Evolutionary conservation across 2,797 vertebrate species (phyloP).

Genomic region (Graptemys geographica): DNA sequence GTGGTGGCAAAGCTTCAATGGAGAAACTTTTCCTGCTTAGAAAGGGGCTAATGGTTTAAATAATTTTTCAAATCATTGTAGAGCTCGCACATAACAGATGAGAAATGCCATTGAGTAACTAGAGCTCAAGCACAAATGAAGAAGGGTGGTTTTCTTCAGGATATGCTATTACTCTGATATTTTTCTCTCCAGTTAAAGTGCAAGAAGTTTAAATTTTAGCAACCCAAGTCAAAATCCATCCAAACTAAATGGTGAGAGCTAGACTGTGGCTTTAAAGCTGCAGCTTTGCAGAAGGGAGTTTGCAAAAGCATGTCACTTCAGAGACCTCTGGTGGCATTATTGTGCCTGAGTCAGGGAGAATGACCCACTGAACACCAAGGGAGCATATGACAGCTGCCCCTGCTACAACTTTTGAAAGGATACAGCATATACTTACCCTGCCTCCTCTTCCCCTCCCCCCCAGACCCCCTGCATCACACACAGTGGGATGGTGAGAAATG

Average conservation of each 20-base stretch:
- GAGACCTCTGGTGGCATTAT: not conserved
- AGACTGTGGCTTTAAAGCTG: not conserved
- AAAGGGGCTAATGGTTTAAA: conserved; percentile 31
- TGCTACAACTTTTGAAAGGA: not conserved
- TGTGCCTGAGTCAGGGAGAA: not conserved
- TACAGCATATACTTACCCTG: not conserved
- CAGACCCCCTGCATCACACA: not conserved
- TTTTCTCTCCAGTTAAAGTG: conserved; percentile 26
- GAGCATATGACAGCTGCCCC: not conserved
- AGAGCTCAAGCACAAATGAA: conserved; percentile 22
- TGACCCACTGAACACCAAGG: not conserved
- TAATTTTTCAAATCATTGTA: not conserved
- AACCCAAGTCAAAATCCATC: conserved; percentile 33
- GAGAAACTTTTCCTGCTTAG: not conserved
- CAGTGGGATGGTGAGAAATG: accelerated
- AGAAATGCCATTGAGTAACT: conserved; percentile 56
- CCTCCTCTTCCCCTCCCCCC: not conserved
- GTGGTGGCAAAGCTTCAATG: not conserved
- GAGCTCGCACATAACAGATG: not conserved
- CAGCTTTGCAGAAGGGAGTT: not conserved
- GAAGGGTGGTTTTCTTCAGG: not conserved
- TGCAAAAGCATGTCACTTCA: not conserved
- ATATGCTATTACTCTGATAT: conserved; percentile 37
- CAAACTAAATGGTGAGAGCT: conserved; percentile 36
- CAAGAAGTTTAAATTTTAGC: conserved; percentile 44